phyloP scores from a whole-genome alignment of 2,113 vertebrate species.

The Anguilla japonica region DNA sequence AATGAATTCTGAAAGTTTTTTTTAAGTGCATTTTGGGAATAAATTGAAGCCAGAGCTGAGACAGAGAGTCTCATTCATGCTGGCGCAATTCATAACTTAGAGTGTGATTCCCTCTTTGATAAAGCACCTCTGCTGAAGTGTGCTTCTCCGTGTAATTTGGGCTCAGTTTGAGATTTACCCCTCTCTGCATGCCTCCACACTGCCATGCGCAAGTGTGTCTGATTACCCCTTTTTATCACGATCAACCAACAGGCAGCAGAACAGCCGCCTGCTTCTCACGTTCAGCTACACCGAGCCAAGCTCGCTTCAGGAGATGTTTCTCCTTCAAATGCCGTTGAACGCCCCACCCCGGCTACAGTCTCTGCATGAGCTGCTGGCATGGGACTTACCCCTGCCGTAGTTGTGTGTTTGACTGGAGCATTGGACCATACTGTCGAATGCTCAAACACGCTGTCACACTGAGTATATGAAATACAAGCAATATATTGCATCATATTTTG shows the following conservation, averaged over 20 bases:
- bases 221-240: constrained; percentile 57
- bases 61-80: background rate
- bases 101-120: constrained; percentile 36
- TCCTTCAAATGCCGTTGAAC: background rate
- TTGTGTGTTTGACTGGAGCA: background rate
- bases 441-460: background rate
- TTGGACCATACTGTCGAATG: background rate
- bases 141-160: constrained; percentile 59
- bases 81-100: background rate
- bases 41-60: background rate
- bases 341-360: background rate
- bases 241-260: constrained; percentile 29
- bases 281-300: constrained; percentile 48
- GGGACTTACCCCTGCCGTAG: background rate
- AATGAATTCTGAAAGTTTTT: background rate
- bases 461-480: background rate
- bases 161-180: constrained; percentile 53
- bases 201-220: constrained; percentile 43
- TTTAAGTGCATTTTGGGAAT: background rate
- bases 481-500: background rate
- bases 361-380: background rate
- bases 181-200: background rate
- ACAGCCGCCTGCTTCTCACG: constrained; percentile 42
- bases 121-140: constrained; percentile 41
- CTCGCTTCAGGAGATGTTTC: constrained; percentile 17